A percentile compares a stretch with the other conserved stretches of the same genome.
Evolutionary conservation across 2,797 vertebrate species (phyloP).

Genomic region (Meda fulgida): DNA sequence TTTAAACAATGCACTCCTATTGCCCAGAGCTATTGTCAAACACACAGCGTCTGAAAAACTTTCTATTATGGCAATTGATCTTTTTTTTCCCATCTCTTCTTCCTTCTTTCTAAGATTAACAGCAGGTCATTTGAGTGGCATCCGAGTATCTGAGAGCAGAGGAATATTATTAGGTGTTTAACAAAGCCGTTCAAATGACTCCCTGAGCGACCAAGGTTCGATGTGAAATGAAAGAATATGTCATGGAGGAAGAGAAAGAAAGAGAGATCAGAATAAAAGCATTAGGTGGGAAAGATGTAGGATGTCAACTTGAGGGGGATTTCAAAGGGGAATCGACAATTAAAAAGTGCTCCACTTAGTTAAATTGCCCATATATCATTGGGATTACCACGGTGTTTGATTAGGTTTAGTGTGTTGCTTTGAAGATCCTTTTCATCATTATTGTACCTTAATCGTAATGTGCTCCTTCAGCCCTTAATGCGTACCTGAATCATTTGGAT

Average conservation of each 20-base stretch:
- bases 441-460: conserved; percentile 35
- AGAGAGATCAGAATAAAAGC: conserved; percentile 49
- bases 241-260: conserved; percentile 42
- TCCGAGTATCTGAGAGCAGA: conserved; percentile 45
- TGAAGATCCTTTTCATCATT: conserved; percentile 59
- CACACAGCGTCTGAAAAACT: conserved; percentile 48
- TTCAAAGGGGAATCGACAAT: conserved; percentile 65
- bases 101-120: conserved; percentile 25
- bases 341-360: conserved; percentile 59
- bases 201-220: conserved; percentile 52
- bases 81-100: conserved; percentile 45
- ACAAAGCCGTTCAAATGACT: conserved; percentile 57
- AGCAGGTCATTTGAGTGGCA: conserved; percentile 47
- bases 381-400: conserved; percentile 59
- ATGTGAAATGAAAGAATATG: conserved; percentile 57
- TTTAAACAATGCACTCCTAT: conserved; percentile 70
- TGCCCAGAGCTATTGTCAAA: conserved; percentile 76
- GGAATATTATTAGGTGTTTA: conserved; percentile 56
- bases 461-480: neutral
- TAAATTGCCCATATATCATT: conserved; percentile 56
- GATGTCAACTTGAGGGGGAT: conserved; percentile 56
- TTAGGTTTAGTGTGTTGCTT: conserved; percentile 56
- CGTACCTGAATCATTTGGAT: conserved; percentile 26
- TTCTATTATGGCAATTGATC: conserved; percentile 57
- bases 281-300: conserved; percentile 53